Percentiles rank a stretch among this genome's conserved stretches.
Evolutionary conservation across 2,888 invertebrate species (phyloP).

Genomic region (Drosophila engyochracea): DNA sequence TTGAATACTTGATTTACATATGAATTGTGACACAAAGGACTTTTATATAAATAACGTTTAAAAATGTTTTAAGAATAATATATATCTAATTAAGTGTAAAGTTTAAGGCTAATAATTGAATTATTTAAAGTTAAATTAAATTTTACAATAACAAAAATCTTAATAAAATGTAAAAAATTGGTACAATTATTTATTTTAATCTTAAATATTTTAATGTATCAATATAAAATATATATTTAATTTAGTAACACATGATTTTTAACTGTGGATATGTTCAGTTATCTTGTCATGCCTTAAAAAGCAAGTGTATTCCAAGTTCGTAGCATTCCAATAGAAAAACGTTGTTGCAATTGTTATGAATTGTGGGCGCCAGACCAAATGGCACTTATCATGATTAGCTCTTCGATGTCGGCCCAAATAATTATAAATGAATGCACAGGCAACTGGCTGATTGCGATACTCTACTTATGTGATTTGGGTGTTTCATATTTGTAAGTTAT

Average conservation of each 20-base stretch:
- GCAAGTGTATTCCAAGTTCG: constrained; percentile 8
- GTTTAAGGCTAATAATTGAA: fast-evolving
- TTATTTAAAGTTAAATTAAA: not conserved
- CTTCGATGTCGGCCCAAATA: constrained; percentile 60
- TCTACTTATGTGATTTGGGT: not conserved
- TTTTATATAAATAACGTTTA: not conserved
- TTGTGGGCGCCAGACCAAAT: constrained; percentile 43
- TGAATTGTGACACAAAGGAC: not conserved
- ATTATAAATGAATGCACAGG: constrained; percentile 59
- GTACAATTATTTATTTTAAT: not conserved
- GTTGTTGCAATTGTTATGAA: constrained; percentile 17
- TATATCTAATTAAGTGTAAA: not conserved
- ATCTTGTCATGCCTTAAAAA: not conserved
- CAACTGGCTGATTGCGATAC: constrained; percentile 33
- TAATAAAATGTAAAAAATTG: not conserved
- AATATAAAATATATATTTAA: not conserved
- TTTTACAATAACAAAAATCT: not conserved
- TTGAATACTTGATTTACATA: not conserved
- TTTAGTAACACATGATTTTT: not conserved
- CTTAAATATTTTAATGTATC: not conserved
- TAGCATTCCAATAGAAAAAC: not conserved
- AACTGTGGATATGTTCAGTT: not conserved
- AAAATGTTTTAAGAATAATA: not conserved
- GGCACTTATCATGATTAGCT: constrained; percentile 63
- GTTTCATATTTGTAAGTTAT: not conserved